Evolutionary conservation across 2,113 vertebrate species (phyloP).

Genomic region (Haemorhous mexicanus): DNA sequence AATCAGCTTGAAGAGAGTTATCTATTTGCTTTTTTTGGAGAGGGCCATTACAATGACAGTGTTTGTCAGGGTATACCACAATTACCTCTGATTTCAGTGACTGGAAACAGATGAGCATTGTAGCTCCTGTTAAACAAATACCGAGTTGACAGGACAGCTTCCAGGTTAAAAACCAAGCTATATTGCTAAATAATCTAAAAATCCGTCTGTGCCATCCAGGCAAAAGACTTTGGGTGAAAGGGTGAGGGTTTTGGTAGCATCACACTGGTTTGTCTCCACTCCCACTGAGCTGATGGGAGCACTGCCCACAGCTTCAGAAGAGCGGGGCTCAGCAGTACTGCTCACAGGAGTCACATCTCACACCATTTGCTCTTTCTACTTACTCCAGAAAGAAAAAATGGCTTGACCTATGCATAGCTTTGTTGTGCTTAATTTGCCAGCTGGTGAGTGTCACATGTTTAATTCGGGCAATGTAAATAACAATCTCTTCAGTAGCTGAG

Average conservation of each 20-base stretch:
- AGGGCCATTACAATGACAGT: background rate
- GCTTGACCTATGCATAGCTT: background rate
- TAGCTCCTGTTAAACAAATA: background rate
- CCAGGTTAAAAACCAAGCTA: background rate
- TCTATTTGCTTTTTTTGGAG: background rate
- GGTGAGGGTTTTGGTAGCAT: background rate
- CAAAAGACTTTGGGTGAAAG: background rate
- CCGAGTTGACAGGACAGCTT: background rate
- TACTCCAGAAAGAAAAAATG: background rate
- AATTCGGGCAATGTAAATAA: background rate
- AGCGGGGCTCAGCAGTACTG: background rate
- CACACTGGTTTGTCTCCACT: background rate
- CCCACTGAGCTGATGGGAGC: background rate
- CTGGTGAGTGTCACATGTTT: slow-evolving; percentile 26
- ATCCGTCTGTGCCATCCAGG: background rate
- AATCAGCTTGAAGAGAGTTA: background rate
- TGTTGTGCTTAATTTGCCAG: slow-evolving; percentile 11
- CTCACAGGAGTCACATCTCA: background rate
- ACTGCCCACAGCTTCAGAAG: background rate
- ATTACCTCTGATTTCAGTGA: background rate
- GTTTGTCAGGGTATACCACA: background rate
- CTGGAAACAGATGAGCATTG: background rate
- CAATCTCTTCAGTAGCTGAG: background rate
- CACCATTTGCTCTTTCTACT: background rate
- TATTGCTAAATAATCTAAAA: background rate